Percentiles rank a stretch among this genome's conserved stretches.
phyloP scores from a whole-genome alignment of 2,888 invertebrate species.

The Keiferia lycopersicella region DNA sequence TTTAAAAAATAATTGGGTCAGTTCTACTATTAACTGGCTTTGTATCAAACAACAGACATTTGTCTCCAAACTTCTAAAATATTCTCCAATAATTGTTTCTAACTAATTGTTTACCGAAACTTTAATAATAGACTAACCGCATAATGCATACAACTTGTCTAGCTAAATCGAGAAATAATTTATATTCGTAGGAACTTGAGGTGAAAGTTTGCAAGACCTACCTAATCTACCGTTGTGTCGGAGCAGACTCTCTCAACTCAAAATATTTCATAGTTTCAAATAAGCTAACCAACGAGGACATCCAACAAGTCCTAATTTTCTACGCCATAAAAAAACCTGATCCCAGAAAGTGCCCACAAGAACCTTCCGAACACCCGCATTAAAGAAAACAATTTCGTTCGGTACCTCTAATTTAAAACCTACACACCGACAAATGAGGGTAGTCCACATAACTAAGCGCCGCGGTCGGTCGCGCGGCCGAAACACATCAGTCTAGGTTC shows the following conservation, averaged over 20 bases:
- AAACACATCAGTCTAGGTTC: conserved; percentile 68
- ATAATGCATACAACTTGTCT: not conserved
- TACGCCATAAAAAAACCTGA: not conserved
- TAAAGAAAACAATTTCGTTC: conserved; percentile 45
- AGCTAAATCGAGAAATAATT: not conserved
- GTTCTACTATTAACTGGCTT: not conserved
- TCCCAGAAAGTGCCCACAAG: not conserved
- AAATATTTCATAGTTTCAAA: too few species aligned
- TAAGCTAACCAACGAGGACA: too few species aligned
- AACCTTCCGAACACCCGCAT: conserved; percentile 17
- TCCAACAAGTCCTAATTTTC: too few species aligned
- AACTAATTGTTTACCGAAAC: conserved; percentile 16
- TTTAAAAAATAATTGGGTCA: not conserved
- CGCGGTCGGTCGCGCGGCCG: conserved; percentile 60
- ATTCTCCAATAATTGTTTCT: not conserved
- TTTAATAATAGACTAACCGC: conserved; percentile 7
- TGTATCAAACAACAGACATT: conserved; percentile 5
- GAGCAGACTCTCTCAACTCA: too few species aligned
- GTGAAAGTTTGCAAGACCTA: too few species aligned
- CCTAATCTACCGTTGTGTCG: too few species aligned
- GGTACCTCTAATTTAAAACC: conserved; percentile 69
- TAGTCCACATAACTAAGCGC: conserved; percentile 72
- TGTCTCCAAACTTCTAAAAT: not conserved
- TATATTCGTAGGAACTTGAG: too few species aligned
- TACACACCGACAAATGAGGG: conserved; percentile 71